Evolutionary conservation across 2,888 invertebrate species (phyloP), one percentile per base, ranked within the genome.

Genomic region (Sinohyriopsis cumingii): DNA sequence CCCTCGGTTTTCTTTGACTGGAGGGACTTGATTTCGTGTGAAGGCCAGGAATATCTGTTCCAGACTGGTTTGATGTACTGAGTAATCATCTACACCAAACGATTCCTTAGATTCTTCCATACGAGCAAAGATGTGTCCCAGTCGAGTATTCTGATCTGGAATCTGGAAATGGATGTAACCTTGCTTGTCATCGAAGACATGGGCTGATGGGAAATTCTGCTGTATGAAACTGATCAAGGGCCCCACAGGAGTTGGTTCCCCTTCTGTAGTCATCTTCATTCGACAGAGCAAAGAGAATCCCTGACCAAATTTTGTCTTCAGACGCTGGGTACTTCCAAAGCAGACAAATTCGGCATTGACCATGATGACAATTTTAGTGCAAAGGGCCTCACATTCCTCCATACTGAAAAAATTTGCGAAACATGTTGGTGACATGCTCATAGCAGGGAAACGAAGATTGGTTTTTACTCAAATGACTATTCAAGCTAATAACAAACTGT

Each of bases 301-400:
- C 66, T 92, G 91, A 5, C 94, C 94, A 87, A 93, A 94, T 66
- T 92, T 92, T 67, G 93, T 92, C 83, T 95, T 94, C 80, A 96
- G 91, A 74, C 93, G 93, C 75, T 93, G 93, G 74, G 94, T 93
- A 69, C 93, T 92, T 65, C 95, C 95, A 64, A 95, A 91, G 84
- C 95, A 95, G 75, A 93, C 92, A 78, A 95, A 91, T 81, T 92
- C 91, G 0, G 95, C 95, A 71, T 91, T 91, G 0, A 93, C 92
- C 94, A 96, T 93, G 71, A 96, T 95, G 4, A 93, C 94, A 76
- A 95, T 90, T 71, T 95, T 92, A 65, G 93, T 92, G 88, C 95
- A 95, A 33, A 95, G 91, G 56, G 94, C 93, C 86, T 95, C 95
- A 91, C 95, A 95, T 91, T 96, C 95, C 88, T 95, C 95, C 95